phyloP scores from a whole-genome alignment of 2,113 vertebrate species.

The Leiothrix lutea region DNA sequence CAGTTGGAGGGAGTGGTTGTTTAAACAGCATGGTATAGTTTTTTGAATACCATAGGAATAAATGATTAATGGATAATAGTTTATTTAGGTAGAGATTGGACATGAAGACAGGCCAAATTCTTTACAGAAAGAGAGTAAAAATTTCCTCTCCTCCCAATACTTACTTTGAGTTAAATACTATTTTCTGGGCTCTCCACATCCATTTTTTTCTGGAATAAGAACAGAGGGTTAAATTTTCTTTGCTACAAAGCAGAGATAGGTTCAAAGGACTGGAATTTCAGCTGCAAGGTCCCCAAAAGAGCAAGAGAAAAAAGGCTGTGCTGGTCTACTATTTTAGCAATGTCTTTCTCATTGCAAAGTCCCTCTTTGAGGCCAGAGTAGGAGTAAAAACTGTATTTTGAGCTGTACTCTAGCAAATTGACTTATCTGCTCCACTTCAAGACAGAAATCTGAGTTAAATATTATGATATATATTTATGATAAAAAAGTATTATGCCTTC shows the following conservation, averaged over 20 bases:
- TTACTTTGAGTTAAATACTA: neutral
- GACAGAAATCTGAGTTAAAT: neutral
- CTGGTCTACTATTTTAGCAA: neutral
- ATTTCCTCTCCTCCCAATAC: neutral
- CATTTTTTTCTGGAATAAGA: neutral
- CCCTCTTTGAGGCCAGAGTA: neutral
- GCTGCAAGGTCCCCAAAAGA: neutral
- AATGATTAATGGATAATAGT: fast-evolving
- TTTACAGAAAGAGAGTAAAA: neutral
- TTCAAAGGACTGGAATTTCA: neutral
- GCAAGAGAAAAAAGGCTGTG: neutral
- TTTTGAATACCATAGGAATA: neutral
- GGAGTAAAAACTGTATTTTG: neutral
- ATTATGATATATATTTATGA: too few species aligned
- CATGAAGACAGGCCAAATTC: neutral
- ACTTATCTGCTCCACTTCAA: neutral
- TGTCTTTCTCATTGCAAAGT: neutral
- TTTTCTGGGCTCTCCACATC: neutral
- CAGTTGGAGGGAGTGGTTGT: neutral
- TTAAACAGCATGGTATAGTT: neutral
- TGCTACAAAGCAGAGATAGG: neutral
- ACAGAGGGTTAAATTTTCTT: neutral
- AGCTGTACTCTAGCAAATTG: neutral
- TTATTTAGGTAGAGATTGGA: neutral
- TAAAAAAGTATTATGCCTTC: neutral